A percentile compares a stretch with the other conserved stretches of the same genome.
Conservation (phyloP, 2,888 invertebrate genomes). For the Pseudococcus jackbeardsleyi region DNA sequence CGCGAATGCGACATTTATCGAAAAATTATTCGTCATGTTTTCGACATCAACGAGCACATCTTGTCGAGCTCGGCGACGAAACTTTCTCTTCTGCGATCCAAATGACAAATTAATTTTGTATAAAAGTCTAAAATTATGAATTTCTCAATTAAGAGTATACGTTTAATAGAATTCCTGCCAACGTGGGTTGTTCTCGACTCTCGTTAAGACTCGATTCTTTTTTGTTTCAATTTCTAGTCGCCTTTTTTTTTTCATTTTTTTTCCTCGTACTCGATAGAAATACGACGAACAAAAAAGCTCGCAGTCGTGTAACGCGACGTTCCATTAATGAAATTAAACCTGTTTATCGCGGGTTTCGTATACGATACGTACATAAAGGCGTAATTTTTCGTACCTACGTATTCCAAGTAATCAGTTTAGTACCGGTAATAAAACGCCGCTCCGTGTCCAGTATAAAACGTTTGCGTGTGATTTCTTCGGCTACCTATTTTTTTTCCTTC, state of each 20-base stretch:
- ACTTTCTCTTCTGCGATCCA: not conserved
- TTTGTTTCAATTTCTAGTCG: not conserved
- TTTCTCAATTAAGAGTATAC: not conserved
- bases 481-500: not conserved
- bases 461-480: conserved; percentile 39
- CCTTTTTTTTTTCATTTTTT: not conserved
- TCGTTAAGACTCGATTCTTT: not conserved
- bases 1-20: conserved; percentile 32
- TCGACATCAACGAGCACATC: not conserved
- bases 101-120: conserved; percentile 30
- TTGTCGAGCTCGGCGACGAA: not conserved
- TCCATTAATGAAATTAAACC: conserved; percentile 51
- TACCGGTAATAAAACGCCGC: conserved; percentile 21
- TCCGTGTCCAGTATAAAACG: not conserved
- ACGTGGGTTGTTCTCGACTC: not conserved
- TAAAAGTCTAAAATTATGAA: conserved; percentile 31
- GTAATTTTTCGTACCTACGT: conserved; percentile 17
- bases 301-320: not conserved
- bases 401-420: conserved; percentile 38
- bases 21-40: conserved; percentile 38
- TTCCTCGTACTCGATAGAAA: not conserved
- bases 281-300: not conserved
- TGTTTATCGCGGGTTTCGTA: not conserved
- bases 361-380: not conserved
- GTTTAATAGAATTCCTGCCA: no score